These are phyloP conservation scores for Drosophila quadrilineata DNA, from an alignment of 1,140 invertebrate genomes.

Conservation along the genomic window DNA sequence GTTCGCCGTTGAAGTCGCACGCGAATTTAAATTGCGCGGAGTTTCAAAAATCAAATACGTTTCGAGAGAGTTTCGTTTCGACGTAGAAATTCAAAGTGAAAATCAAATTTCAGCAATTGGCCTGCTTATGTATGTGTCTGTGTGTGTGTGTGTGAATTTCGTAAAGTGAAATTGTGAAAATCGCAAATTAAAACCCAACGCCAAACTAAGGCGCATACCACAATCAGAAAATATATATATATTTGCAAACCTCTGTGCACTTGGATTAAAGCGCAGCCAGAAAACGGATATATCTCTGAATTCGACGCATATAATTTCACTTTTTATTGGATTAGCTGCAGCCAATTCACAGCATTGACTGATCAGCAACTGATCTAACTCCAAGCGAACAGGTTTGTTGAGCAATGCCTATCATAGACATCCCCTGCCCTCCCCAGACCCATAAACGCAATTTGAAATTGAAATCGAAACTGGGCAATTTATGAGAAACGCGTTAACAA, in stretches of 20 bases:
- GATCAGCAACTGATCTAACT: conserved; percentile 27
- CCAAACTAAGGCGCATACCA: conserved; percentile 14
- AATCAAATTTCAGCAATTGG: conserved; percentile 55
- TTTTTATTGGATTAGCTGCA: conserved; percentile 75
- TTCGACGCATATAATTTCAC: conserved; percentile 49
- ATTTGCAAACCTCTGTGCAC: conserved; percentile 43
- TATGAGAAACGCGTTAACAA: conserved; percentile 21
- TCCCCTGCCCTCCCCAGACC: not conserved
- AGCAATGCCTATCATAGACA: too few species aligned
- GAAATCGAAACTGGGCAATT: conserved; percentile 46
- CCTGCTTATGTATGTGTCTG: conserved; percentile 3
- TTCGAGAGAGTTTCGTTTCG: conserved; percentile 52
- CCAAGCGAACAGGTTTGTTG: conserved; percentile 67
- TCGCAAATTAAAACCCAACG: conserved; percentile 54
- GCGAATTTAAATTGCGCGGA: conserved; percentile 64
- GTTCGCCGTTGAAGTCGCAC: conserved; percentile 64
- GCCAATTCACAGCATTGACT: not conserved
- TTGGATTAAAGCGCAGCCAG: conserved; percentile 68
- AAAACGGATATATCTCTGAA: conserved; percentile 4
- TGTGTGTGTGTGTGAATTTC: conserved; percentile 23
- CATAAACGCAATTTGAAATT: conserved; percentile 56
- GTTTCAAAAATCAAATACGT: conserved; percentile 27
- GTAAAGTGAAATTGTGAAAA: conserved; percentile 75
- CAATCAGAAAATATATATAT: not conserved
- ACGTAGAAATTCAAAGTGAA: conserved; percentile 66